Evolutionary conservation across 2,797 vertebrate species (phyloP), one percentile per base, ranked within the genome.

Genomic region (Ispidina lecontei): DNA sequence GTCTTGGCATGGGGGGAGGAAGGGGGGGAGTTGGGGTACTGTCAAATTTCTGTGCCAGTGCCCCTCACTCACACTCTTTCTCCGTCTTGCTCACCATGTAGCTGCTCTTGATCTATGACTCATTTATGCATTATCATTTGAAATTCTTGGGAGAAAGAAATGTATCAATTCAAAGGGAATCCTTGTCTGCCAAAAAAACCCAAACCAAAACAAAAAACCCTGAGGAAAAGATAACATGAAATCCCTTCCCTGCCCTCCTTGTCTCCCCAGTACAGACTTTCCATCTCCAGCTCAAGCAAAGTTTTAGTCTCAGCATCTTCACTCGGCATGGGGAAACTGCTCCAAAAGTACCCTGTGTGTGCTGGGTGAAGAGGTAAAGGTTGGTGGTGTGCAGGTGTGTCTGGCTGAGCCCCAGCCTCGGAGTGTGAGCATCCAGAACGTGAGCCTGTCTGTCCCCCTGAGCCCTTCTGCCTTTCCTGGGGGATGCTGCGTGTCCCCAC

Each of bases 1-100:
- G 99, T 99, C 98, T 99, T 98, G 98, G 98, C 97, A 95, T 98
- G 98, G 98, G 97, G 97, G 97, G 94, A 95, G 95, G 97, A 89
- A 91, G 82, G 94, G 96, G 96, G 95, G 94, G 95, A 93, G 89
- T 71, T 95, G 96, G 91, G 96, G 97, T 97, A 95, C 96, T 97
- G 97, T 97, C 98, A 98, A 97, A 96, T 96, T 96, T 96, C 94
- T 96, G 93, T 95, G 97, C 97, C 97, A 97, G 94, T 96, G 97
- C 96, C 97, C 97, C 97, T 97, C 93, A 93, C 94, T 96, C 94
- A 80, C 95, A 59, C 39, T 87, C 94, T 90, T 94, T 92, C 95
- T 91, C 93, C 94, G 93, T 93, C 89, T 87, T 97, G 92, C 90
- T 96, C 91, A 91, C 96, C 96, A 95, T 8, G 41, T 96, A 6